Percentiles rank a stretch among this genome's conserved stretches.
Evolutionary conservation across 2,797 vertebrate species (phyloP).

Genomic region (Masticophis lateralis): DNA sequence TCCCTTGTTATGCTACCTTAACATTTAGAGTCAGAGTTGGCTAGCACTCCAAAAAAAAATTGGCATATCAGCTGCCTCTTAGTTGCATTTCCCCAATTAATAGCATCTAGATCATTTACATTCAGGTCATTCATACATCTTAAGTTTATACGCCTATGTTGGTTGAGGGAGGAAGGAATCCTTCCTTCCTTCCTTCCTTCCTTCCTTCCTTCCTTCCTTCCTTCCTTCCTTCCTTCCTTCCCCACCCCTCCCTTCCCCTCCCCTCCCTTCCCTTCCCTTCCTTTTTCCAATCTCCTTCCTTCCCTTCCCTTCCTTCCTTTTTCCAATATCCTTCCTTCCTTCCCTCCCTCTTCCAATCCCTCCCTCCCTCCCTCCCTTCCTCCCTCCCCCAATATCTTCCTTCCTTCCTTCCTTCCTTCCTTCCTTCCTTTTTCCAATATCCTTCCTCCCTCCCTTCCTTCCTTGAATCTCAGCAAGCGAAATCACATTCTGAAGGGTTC

Average conservation of each 20-base stretch:
- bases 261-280: not conserved
- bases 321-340: not conserved
- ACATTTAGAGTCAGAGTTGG: not conserved
- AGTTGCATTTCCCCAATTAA: not conserved
- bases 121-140: not conserved
- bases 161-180: not conserved
- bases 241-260: no score
- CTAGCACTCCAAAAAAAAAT: not conserved
- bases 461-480: not conserved
- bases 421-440: no score
- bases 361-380: no score
- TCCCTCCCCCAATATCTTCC: not conserved
- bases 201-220: not conserved
- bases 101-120: not conserved
- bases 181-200: not conserved
- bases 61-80: not conserved
- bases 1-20: not conserved
- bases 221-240: no score
- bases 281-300: not conserved
- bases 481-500: not conserved
- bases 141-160: not conserved
- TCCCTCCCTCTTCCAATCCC: no score
- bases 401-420: not conserved
- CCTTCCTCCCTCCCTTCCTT: no score
- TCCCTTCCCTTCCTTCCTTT: no score